These are phyloP conservation scores for Eledona agricola DNA, from an alignment of 2,888 invertebrate species.

Conservation along the genomic window DNA sequence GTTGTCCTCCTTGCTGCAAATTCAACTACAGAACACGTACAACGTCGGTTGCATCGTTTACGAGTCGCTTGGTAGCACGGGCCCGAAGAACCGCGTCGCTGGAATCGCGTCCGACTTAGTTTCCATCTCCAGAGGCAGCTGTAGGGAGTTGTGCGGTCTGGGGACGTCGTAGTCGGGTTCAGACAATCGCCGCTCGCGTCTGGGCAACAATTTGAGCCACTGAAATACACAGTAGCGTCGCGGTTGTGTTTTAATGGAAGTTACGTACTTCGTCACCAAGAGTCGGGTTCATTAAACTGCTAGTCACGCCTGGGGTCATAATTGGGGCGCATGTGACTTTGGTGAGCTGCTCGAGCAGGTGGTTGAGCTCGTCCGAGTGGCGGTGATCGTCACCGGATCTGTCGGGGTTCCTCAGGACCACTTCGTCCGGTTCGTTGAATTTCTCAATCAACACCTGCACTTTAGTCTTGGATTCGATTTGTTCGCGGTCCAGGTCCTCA, in stretches of 20 bases:
- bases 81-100: conserved; percentile 60
- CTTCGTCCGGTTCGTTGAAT: conserved; percentile 52
- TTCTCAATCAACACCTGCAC: conserved; percentile 55
- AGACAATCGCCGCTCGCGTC: conserved; percentile 53
- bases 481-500: conserved; percentile 53
- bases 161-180: conserved; percentile 65
- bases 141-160: conserved; percentile 60
- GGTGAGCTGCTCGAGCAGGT: conserved; percentile 57
- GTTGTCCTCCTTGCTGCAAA: conserved; percentile 23
- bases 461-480: conserved; percentile 42
- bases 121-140: conserved; percentile 42
- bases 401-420: conserved; percentile 39
- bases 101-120: conserved; percentile 49
- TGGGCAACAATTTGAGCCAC: conserved; percentile 55
- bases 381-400: conserved; percentile 26
- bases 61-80: conserved; percentile 47
- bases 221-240: conserved; percentile 44
- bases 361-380: conserved; percentile 57
- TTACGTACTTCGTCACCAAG: conserved; percentile 51
- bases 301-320: conserved; percentile 57
- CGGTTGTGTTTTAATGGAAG: not conserved
- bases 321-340: conserved; percentile 61
- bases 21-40: no score
- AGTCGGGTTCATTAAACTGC: conserved; percentile 54
- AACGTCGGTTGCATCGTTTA: not conserved